Percentiles rank a stretch among this genome's conserved stretches.
Conservation (phyloP, 53 echinoderm and acorn worm genomes). For the Zoroaster sp. region DNA sequence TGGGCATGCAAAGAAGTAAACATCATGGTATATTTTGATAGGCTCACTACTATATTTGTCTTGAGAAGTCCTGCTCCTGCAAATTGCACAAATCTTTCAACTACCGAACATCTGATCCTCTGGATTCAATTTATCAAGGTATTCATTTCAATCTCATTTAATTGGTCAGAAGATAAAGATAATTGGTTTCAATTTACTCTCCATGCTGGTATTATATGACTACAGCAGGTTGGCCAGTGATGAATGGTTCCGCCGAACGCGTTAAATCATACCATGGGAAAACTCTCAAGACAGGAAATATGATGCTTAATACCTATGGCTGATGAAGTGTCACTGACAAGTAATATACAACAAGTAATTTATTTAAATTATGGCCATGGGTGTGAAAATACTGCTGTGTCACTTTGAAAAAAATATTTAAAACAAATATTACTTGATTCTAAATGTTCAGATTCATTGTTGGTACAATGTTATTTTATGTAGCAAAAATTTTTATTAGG, state of each 20-base stretch:
- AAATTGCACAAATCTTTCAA: neutral
- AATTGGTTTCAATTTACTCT: conserved; percentile 43
- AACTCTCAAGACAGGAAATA: neutral
- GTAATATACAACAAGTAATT: neutral
- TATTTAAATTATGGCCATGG: neutral
- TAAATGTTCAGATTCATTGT: neutral
- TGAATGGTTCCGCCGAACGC: neutral
- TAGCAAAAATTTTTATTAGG: too few species aligned
- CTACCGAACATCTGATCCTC: neutral
- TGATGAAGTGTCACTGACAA: neutral
- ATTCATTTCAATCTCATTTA: conserved; percentile 3
- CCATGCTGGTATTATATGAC: neutral
- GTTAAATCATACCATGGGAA: neutral
- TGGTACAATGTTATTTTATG: too few species aligned
- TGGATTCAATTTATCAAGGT: neutral
- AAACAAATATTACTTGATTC: too few species aligned
- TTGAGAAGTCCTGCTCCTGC: neutral
- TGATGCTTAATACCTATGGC: neutral
- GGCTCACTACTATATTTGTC: too few species aligned
- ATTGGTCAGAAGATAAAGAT: conserved; percentile 14
- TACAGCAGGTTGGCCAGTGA: conserved; percentile 8
- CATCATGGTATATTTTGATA: too few species aligned
- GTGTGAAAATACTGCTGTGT: neutral
- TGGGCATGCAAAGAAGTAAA: too few species aligned
- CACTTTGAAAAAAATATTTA: neutral